phyloP scores from a whole-genome alignment of 2,888 invertebrate genomes.

The Cetonia aurata region DNA sequence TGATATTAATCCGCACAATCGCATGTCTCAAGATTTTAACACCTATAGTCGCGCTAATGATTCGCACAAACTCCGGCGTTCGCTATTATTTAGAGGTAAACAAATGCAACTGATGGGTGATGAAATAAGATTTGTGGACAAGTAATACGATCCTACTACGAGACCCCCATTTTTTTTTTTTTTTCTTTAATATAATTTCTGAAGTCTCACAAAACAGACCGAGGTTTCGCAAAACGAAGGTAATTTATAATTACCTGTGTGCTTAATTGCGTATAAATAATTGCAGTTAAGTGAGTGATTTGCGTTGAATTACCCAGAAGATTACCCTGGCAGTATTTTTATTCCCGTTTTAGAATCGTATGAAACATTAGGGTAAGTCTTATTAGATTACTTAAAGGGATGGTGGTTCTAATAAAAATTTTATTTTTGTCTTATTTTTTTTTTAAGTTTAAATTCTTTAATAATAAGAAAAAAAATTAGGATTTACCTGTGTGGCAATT shows the following conservation, averaged over 20 bases:
- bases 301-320: conserved; percentile 9
- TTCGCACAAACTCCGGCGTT: conserved; percentile 6
- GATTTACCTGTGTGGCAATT: conserved; percentile 77
- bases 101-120: conserved; percentile 19
- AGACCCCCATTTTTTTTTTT: too few species aligned
- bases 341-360: not conserved
- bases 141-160: conserved; percentile 30
- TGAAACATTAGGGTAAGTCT: not conserved
- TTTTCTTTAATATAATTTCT: not conserved
- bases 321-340: not conserved
- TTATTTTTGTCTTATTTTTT: too few species aligned
- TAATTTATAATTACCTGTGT: too few species aligned
- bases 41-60: not conserved
- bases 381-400: conserved; percentile 3
- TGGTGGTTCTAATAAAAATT: not conserved
- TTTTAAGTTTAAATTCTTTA: too few species aligned
- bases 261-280: conserved; percentile 39
- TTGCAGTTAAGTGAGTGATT: conserved; percentile 42
- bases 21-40: too few species aligned
- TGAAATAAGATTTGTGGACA: conserved; percentile 30
- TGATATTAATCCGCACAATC: too few species aligned
- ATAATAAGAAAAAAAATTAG: too few species aligned
- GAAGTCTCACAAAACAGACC: not conserved
- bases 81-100: conserved; percentile 26
- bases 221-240: conserved; percentile 1